phyloP scores from a whole-genome alignment of 2,888 invertebrate species.

The Sussaba pulchella region DNA sequence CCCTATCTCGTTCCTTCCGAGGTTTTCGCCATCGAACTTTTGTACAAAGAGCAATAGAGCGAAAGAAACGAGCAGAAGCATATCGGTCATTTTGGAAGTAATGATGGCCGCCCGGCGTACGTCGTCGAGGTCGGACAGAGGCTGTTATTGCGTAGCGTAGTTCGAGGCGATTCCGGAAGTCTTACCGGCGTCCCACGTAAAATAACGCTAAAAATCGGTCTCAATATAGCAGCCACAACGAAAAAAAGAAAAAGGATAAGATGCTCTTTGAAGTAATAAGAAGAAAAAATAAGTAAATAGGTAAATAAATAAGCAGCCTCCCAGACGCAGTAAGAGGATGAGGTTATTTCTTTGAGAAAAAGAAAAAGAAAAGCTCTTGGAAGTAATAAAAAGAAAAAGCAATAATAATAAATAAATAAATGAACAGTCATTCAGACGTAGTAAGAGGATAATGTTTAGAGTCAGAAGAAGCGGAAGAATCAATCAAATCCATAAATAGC shows the following conservation, averaged over 20 bases:
- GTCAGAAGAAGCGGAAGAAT: conserved; percentile 1
- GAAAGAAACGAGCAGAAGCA: neutral
- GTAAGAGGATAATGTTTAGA: neutral
- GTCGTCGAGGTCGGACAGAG: neutral
- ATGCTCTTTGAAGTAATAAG: neutral
- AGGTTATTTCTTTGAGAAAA: too few species aligned
- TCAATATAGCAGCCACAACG: neutral
- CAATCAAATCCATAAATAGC: conserved; percentile 55
- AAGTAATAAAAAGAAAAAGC: too few species aligned
- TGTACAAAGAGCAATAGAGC: conserved; percentile 17
- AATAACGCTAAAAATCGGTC: conserved; percentile 13
- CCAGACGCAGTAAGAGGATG: too few species aligned
- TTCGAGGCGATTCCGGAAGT: neutral
- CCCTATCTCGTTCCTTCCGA: conserved; percentile 23
- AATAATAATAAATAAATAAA: too few species aligned
- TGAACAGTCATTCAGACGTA: too few species aligned
- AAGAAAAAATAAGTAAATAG: conserved; percentile 18
- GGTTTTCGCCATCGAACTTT: conserved; percentile 46
- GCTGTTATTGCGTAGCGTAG: neutral
- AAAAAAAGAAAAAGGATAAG: neutral
- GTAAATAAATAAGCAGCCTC: too few species aligned
- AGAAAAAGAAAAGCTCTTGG: too few species aligned
- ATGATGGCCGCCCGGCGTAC: conserved; percentile 22
- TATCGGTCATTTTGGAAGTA: conserved; percentile 33
- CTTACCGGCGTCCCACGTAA: conserved; percentile 9